Base-by-base conservation (phyloP, 2,888 invertebrate species). In the Rhagophthalmus giganteus region DNA sequence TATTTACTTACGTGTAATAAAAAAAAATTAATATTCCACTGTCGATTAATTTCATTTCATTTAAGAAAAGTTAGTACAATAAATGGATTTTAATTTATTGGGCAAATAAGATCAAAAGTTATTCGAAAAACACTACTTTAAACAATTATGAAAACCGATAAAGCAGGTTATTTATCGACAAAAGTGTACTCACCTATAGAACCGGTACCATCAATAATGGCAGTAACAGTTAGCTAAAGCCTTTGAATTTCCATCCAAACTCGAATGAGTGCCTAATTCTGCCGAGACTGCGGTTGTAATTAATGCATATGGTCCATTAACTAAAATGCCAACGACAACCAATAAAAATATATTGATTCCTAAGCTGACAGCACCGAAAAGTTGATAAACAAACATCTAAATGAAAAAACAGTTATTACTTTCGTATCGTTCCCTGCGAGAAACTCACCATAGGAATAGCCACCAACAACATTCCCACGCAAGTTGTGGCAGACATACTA, bases 271-370 rank as follows among this genome's bases (percentile, higher is more conserved):
- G 9, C 97, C 94, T 3, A 97, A 79, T 70, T 97, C 96, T 0
- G 97, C 93, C 42, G 94, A 92, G 25, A 97, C 96, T 0, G 95
- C 94, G 0, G 97, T 97, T 2, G 97, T 97, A 68, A 97, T 97
- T 40, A 97, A 80, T 2, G 95, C 91, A 73, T 97, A 97, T 0
- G 97, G 97, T 0, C 95, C 97, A 75, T 97, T 97, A 0, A 97
- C 96, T 33, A 96, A 75, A 55, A 87, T 75, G 2, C 96, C 96
- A 20, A 86, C 85, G 2, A 86, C 48, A 40, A 91, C 69, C 54
- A 96, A 78, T 55, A 95, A 74, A 11, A 79, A 56, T 58, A 88
- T 80, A 71, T 87, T 90, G 0, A 82, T 58, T 2, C 71, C 66
- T 52, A 88, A 70, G 34, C 81, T 84, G 0, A 78, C 59, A 1